Base-by-base conservation (phyloP, 2,888 invertebrate species). In the Noctua fimbriata region DNA sequence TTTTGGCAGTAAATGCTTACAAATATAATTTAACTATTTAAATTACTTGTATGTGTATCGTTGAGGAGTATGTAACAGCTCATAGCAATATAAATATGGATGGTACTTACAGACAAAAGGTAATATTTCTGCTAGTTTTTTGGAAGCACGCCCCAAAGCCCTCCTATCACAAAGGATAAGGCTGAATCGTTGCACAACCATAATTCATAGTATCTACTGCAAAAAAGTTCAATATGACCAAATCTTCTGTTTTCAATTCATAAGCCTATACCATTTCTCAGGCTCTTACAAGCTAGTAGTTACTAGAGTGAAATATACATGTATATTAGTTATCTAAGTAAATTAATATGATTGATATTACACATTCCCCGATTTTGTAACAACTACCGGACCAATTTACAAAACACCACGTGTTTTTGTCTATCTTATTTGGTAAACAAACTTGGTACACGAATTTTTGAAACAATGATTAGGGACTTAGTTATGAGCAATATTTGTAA, bases 241-340 rank as follows among this genome's bases (percentile, higher is more conserved):
- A 78, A 65, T 36, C 21, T 32, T 32, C 3, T 14, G 10, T 32
- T 36, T 67, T 44, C 7, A 58, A 58, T 66, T 82, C 44, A 41
- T 63, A 47, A 32, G 44, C 16, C 21, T 60, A 21, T 44, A 47
- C 6, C 9, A 41, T 58, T 69, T 41, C 14, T 67, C 24, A 70
- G 58, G 32, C 32, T n/a, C 66, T 52, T 67, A 66, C 24, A 84
- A 73, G 44, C 44, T 66, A 65, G 6, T 41, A 82, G 47, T 73
- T n/a, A 84, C 79, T 32, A 36, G 49, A 72, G 65, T 65, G 32
- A 76, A 76, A 85, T 81, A 85, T 82, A 86, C 86, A 82, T n/a
- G 44, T 67, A 65, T 52, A 65, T 77, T 73, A 73, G 47, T 71
- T 67, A 60, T 32, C 73, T 81, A 81, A 44, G 67, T 47, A 80